A percentile compares a stretch with the other conserved stretches of the same genome.
phyloP scores from a whole-genome alignment of 2,113 vertebrate species.

The Benitochromis conjunctus region DNA sequence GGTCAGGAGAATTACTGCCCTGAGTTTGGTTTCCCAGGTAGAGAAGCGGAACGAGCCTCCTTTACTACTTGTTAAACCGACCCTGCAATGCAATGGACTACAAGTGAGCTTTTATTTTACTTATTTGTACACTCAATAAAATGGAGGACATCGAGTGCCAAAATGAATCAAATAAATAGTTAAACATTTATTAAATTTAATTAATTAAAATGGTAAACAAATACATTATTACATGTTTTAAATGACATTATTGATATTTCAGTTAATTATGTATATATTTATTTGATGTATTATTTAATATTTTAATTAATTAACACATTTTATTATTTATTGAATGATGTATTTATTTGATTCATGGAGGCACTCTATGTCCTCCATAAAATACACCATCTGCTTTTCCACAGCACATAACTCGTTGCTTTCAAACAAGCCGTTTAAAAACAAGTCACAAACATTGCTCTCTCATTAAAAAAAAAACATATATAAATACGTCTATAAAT shows the following conservation, averaged over 20 bases:
- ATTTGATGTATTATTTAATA: background rate
- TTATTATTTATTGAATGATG: background rate
- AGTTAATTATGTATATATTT: background rate
- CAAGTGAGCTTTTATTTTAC: background rate
- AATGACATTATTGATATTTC: background rate
- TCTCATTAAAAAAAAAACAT: fast-evolving
- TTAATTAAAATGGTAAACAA: background rate
- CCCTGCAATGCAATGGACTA: background rate
- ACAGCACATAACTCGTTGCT: too few species aligned
- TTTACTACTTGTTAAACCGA: background rate
- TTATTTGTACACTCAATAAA: background rate
- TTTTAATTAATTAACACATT: background rate
- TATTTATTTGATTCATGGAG: background rate
- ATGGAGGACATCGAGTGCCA: background rate
- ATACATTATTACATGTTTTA: background rate
- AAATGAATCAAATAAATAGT: background rate
- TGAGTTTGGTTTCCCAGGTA: background rate
- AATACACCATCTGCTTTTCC: background rate
- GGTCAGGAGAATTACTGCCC: fast-evolving
- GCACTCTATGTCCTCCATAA: background rate
- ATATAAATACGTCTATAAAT: background rate
- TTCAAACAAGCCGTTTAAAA: background rate
- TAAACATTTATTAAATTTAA: background rate
- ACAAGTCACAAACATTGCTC: background rate
- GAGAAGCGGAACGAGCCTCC: background rate